Conservation (phyloP, 2,113 vertebrate genomes). For the Tupaia tana region DNA sequence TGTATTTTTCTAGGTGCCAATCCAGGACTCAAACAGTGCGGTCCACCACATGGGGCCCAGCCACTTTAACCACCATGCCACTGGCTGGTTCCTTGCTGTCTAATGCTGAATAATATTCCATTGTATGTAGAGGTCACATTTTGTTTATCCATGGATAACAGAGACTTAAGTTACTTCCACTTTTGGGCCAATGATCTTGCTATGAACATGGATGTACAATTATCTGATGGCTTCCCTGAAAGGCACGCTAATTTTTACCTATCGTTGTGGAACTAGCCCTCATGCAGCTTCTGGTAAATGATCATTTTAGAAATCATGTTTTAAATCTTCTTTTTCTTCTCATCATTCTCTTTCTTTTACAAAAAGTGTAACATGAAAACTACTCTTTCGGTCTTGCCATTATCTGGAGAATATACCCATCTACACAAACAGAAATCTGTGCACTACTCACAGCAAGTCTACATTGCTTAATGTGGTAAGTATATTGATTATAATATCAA, state of each 20-base stretch:
- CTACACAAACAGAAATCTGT: not conserved
- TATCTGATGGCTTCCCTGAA: not conserved
- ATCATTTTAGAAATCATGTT: slow-evolving; percentile 35
- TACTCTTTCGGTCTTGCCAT: not conserved
- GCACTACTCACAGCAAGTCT: slow-evolving; percentile 6
- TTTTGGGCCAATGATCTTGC: not conserved
- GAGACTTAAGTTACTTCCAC: not conserved
- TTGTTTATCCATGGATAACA: not conserved
- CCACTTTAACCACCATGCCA: no score
- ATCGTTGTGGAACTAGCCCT: not conserved
- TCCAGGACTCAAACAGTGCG: no score
- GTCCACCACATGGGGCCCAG: no score
- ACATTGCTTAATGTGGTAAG: not conserved
- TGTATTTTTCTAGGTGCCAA: no score
- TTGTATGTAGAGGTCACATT: not conserved
- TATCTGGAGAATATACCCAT: not conserved
- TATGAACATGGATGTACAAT: not conserved
- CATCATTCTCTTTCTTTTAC: not conserved
- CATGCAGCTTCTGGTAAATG: not conserved
- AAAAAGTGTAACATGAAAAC: not conserved
- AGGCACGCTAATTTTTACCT: not conserved
- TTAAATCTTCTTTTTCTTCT: not conserved
- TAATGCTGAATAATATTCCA: not conserved
- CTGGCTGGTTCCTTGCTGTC: not conserved
- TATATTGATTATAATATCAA: slow-evolving; percentile 21